Conservation (phyloP, 1,140 invertebrate species). For the Neodiprion virginianus region DNA sequence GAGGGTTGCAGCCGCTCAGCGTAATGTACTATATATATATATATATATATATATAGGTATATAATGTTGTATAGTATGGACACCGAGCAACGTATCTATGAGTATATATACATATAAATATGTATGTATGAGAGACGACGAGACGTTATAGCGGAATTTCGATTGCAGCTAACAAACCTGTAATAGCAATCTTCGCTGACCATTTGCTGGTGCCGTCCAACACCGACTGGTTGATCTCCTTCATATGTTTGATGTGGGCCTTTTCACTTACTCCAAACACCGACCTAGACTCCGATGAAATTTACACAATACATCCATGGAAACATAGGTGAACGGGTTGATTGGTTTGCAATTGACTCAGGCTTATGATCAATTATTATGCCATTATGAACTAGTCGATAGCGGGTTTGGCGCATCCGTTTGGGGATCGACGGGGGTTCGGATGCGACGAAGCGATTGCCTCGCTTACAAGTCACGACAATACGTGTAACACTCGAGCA, state of each 20-base stretch:
- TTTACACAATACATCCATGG: slow-evolving; percentile 41
- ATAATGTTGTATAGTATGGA: slow-evolving; percentile 3
- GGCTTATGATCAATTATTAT: background rate
- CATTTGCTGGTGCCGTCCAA: slow-evolving; percentile 99
- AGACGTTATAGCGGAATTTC: background rate
- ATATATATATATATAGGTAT: background rate
- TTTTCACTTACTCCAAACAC: slow-evolving; percentile 96
- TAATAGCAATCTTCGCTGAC: slow-evolving; percentile 99
- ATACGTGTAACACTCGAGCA: too few relatives aligned
- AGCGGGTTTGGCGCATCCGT: too few relatives aligned
- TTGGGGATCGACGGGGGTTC: too few relatives aligned
- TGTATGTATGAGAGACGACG: slow-evolving; percentile 9
- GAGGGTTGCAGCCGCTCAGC: background rate
- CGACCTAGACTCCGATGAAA: slow-evolving; percentile 73
- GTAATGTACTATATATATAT: background rate
- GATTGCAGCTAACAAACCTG: slow-evolving; percentile 80
- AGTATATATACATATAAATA: slow-evolving; percentile 22
- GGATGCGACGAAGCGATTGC: too few relatives aligned
- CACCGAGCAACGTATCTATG: background rate
- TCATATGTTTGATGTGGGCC: slow-evolving; percentile 95
- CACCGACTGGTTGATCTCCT: slow-evolving; percentile 96
- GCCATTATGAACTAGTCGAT: background rate
- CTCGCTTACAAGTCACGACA: too few relatives aligned
- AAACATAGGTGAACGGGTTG: background rate
- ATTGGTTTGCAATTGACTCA: slow-evolving; percentile 1